Evolutionary conservation across 2,113 vertebrate species (phyloP), one percentile per base, ranked within the genome.

Genomic region (Saguinus midas): DNA sequence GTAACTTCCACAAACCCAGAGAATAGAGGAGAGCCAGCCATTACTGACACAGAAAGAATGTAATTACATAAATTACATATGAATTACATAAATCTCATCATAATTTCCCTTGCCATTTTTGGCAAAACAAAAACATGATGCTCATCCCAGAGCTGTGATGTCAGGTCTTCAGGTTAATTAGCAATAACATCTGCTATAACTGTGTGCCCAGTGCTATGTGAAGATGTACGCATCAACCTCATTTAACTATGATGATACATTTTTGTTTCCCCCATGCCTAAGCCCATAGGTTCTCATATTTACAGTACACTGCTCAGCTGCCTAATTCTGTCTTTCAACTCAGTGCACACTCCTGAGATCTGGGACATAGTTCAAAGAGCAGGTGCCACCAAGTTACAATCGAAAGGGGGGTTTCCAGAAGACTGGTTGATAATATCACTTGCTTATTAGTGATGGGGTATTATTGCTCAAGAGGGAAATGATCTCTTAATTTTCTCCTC

Each of bases 271-370:
- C 20, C n/a, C 1, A 16, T 29, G 20, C n/a, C 52, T 37, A 8
- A 9, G 10, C 50, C 27, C 1, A 0, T 4, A 23, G 29, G 6
- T 18, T 35, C 57, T 81, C 78, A 78, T 45, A 85, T n/a, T 35
- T 9, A 45, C 52, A 12, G 5, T 1, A 1, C 6, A 52, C 21
- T 66, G 64, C 13, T 66, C 64, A 66, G 18, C 37, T 40, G 52
- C 35, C 0, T 0, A 21, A 5, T 32, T 37, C 29, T 6, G 1
- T 52, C 20, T 35, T 29, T 20, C 0, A 9, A 32, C 58, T 48
- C 50, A 23, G 17, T n/a, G 21, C 7, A n/a, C 10, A 70, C 9
- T 76, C 1, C 21, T 32, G 68, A 87, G 27, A 50, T 52, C 40
- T 18, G 57, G 35, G 20, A 83, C 76, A 11, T 6, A 3, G 16